Base-by-base conservation (phyloP, 2,888 invertebrate species). In the Leptinotarsa haldemani region DNA sequence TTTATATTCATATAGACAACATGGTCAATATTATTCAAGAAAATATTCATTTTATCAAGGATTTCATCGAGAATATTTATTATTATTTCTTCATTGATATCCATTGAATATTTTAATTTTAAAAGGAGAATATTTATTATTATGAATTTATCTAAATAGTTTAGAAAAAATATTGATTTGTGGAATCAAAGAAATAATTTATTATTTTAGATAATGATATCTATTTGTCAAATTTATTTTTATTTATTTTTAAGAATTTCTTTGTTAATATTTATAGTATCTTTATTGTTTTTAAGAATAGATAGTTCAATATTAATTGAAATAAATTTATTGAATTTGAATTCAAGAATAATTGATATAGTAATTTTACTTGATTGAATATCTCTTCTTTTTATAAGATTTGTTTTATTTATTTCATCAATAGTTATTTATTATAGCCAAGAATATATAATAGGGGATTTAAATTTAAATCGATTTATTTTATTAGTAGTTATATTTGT, bases 111-210 rank as follows among this genome's bases (percentile, higher is more conserved):
- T 92, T 81, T 84, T 91, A 85, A 85, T 92, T 88, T 86, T 92
- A 84, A 90, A 89, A 80, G 85, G 89, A 83, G 90, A 90, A 85
- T 61, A 73, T 65, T 75, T 87, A 84, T 84, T 88, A 85, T 86
- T 89, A 85, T 90, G 88, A 84, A 86, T 90, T 87, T 88, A 88
- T 88, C 91, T 91, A 90, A 90, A 89, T 92, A 92, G 90, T 92
- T 92, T 91, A 91, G 88, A 65, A 50, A 91, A 91, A 92, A 92
- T 90, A 87, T 90, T 91, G 90, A 91, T 91, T 92, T 92, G 91
- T 92, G 91, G 89, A 82, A 74, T 91, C 89, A 90, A 89, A 87
- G 89, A 90, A 90, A 87, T 90, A 88, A 87, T 40, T 72, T 9
- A 71, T 78, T 88, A 89, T 88, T 89, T 90, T 89, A 89, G 85